A percentile compares a stretch with the other conserved stretches of the same genome.
Evolutionary conservation across 92 coral and sea anemone species (phyloP).

Genomic region (Palythoa heliodiscus): DNA sequence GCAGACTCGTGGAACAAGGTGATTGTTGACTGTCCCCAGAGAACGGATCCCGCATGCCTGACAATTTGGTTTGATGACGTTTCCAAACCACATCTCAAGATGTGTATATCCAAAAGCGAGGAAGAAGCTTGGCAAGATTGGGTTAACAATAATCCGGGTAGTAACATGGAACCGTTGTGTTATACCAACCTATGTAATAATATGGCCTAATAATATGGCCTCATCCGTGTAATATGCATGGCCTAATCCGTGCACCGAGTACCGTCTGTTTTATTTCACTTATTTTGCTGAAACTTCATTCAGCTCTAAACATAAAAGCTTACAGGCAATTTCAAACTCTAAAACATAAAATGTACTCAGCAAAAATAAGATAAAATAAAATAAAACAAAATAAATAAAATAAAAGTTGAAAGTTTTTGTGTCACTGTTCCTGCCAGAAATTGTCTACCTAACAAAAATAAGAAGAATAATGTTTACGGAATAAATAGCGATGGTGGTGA

Average conservation of each 20-base stretch:
- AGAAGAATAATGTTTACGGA: too few relatives aligned
- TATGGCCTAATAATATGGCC: background rate
- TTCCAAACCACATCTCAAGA: conserved; percentile 6
- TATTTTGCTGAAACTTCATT: background rate
- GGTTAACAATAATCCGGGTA: background rate
- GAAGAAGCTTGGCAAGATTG: background rate
- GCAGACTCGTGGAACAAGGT: conserved; percentile 9
- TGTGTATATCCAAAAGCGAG: conserved; percentile 7
- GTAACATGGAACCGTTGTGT: conserved; percentile 32
- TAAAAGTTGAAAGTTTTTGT: too few relatives aligned
- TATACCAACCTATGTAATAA: conserved; percentile 24
- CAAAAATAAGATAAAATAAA: too few relatives aligned
- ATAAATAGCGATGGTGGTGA: too few relatives aligned
- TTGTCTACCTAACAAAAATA: too few relatives aligned
- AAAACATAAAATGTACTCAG: too few relatives aligned
- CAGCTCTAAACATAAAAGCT: background rate
- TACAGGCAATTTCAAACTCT: too few relatives aligned
- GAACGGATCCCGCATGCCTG: conserved; percentile 7
- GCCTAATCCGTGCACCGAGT: background rate
- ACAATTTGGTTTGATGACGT: conserved; percentile 29
- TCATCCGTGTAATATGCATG: too few relatives aligned
- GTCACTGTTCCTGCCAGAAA: too few relatives aligned
- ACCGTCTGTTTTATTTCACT: background rate
- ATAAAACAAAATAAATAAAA: too few relatives aligned
- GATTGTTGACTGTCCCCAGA: conserved; percentile 2